These are phyloP conservation scores for Steinernema feltiae DNA, from an alignment of 1,140 invertebrate genomes.

Conservation along the genomic window DNA sequence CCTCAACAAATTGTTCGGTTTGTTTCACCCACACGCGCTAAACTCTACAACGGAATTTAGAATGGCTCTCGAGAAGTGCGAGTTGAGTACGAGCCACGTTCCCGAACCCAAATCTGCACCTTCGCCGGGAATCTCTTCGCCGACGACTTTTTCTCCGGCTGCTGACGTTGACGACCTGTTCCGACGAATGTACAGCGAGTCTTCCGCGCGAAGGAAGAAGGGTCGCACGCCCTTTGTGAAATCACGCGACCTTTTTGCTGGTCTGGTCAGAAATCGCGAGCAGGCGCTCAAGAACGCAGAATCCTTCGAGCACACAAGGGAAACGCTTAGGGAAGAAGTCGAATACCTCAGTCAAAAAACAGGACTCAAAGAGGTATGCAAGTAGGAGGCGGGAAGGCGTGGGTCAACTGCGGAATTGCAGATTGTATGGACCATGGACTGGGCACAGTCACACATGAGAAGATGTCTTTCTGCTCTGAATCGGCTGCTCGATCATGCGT, in stretches of 20 bases:
- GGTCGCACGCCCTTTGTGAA: background rate
- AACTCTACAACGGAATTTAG: slow-evolving; percentile 4
- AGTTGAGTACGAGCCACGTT: slow-evolving; percentile 23
- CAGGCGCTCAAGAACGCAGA: background rate
- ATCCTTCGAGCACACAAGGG: background rate
- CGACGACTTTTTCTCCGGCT: background rate
- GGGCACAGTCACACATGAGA: slow-evolving; percentile 32
- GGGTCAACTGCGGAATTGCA: too few species aligned
- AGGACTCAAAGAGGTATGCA: background rate
- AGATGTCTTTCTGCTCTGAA: slow-evolving; percentile 26
- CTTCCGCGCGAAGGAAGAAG: background rate
- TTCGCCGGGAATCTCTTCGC: background rate
- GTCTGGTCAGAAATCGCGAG: background rate
- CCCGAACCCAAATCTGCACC: background rate
- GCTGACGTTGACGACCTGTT: background rate
- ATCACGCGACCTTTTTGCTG: background rate
- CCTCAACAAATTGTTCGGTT: slow-evolving; percentile 31
- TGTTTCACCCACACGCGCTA: background rate
- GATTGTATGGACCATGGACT: slow-evolving; percentile 34
- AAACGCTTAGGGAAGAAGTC: background rate
- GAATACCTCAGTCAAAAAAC: background rate
- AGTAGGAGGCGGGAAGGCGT: too few species aligned
- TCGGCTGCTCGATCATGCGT: slow-evolving; percentile 27
- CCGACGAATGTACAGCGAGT: background rate
- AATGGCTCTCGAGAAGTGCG: slow-evolving; percentile 31